Percentiles rank a stretch among this genome's conserved stretches.
Conservation (phyloP, 2,888 invertebrate species). For the Craniophora ligustri region DNA sequence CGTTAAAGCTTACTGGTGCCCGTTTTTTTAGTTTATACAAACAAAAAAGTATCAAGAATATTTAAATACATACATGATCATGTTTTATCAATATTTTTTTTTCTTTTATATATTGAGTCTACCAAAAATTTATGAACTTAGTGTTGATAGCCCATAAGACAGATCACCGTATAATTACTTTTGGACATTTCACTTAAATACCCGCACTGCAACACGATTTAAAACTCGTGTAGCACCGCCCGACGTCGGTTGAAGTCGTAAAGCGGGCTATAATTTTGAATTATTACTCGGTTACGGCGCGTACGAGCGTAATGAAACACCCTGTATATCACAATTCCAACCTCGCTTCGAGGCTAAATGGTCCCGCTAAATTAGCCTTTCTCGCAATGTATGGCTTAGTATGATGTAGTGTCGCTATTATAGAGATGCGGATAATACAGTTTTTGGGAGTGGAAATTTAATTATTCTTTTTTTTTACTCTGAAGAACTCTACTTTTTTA, state of each 20-base stretch:
- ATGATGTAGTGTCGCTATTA: conserved; percentile 57
- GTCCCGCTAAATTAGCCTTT: conserved; percentile 72
- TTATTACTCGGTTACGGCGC: conserved; percentile 77
- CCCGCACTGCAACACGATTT: conserved; percentile 56
- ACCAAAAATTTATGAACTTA: conserved; percentile 13
- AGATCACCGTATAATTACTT: conserved; percentile 21
- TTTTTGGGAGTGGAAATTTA: conserved; percentile 41
- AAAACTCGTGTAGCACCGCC: conserved; percentile 58
- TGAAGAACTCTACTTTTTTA: too few relatives aligned
- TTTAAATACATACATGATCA: too few relatives aligned
- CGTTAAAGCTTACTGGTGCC: too few relatives aligned
- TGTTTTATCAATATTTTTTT: too few relatives aligned
- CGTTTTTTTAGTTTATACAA: too few relatives aligned
- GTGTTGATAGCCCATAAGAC: conserved; percentile 37
- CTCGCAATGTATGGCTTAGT: conserved; percentile 63
- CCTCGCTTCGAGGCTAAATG: conserved; percentile 75
- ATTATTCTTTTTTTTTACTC: too few relatives aligned
- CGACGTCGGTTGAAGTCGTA: conserved; percentile 65
- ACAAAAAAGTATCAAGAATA: too few relatives aligned
- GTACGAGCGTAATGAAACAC: conserved; percentile 80
- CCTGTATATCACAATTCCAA: conserved; percentile 80
- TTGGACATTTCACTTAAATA: conserved; percentile 54
- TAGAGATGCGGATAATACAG: conserved; percentile 50
- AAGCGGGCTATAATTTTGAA: conserved; percentile 81
- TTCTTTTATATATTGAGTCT: too few relatives aligned